phyloP scores from a whole-genome alignment of 2,797 vertebrate species.

The Alfaro cultratus region DNA sequence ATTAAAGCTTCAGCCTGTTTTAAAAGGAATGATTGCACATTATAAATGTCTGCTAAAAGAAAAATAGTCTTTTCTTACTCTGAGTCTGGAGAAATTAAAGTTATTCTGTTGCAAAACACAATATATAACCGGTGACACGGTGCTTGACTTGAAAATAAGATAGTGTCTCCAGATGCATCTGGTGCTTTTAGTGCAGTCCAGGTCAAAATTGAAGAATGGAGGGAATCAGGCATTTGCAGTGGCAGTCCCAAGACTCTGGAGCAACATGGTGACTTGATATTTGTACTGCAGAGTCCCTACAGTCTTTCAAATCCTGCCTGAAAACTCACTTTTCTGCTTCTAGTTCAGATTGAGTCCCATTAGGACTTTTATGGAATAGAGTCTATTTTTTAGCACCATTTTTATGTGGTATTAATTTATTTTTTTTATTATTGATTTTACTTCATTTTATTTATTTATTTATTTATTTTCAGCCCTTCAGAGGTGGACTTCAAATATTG shows the following conservation, averaged over 20 bases:
- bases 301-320: neutral
- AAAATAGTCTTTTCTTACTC: neutral
- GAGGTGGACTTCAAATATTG: neutral
- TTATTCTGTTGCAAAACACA: neutral
- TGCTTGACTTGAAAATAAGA: neutral
- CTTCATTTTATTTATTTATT: neutral
- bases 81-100: neutral
- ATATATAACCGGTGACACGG: neutral
- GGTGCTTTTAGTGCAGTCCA: neutral
- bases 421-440: neutral
- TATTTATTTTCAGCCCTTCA: neutral
- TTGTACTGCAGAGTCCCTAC: neutral
- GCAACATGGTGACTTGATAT: neutral
- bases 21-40: no score
- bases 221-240: neutral
- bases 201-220: neutral
- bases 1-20: no score
- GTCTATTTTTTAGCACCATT: neutral
- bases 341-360: neutral
- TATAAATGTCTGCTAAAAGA: neutral
- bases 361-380: neutral
- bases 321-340: neutral
- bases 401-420: neutral
- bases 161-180: neutral
- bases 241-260: neutral